phyloP scores from a whole-genome alignment of 2,888 invertebrate species.

The Cephalotes varians region DNA sequence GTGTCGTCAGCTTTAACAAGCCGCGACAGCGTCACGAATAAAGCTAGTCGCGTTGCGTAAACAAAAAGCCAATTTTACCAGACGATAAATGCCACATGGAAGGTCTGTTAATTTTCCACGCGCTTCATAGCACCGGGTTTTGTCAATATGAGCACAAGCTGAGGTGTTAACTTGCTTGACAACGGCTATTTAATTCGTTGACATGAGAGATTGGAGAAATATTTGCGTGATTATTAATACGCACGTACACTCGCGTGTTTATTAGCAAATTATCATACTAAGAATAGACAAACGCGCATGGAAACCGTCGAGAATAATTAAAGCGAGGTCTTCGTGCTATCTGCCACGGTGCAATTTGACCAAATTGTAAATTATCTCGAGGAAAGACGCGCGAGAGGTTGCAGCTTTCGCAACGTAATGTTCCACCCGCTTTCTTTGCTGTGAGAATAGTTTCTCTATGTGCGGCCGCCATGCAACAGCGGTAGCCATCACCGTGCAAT shows the following conservation, averaged over 20 bases:
- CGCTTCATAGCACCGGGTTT: conserved; percentile 6
- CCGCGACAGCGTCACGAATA: conserved; percentile 3
- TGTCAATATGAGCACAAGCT: conserved; percentile 33
- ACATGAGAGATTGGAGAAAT: conserved; percentile 22
- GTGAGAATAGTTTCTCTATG: conserved; percentile 66
- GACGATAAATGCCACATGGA: conserved; percentile 50
- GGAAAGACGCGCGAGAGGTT: not conserved
- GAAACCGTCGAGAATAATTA: conserved; percentile 7
- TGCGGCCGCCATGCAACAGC: conserved; percentile 59
- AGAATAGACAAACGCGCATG: not conserved
- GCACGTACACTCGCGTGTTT: not conserved
- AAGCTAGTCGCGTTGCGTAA: conserved; percentile 41
- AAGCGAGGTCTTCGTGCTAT: not conserved
- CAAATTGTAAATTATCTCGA: conserved; percentile 39
- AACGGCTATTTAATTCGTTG: conserved; percentile 38
- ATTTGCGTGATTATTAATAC: not conserved
- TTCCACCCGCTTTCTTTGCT: conserved; percentile 30
- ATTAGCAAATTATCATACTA: not conserved
- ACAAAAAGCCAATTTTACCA: conserved; percentile 53
- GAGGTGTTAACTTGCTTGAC: conserved; percentile 22
- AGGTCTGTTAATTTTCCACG: conserved; percentile 48
- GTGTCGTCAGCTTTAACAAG: conserved; percentile 40
- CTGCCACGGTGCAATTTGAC: conserved; percentile 5
- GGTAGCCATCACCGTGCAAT: conserved; percentile 70
- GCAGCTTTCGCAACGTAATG: conserved; percentile 43